A percentile compares a stretch with the other conserved stretches of the same genome.
Conservation (phyloP, 2,797 vertebrate genomes). For the Characodon lateralis region DNA sequence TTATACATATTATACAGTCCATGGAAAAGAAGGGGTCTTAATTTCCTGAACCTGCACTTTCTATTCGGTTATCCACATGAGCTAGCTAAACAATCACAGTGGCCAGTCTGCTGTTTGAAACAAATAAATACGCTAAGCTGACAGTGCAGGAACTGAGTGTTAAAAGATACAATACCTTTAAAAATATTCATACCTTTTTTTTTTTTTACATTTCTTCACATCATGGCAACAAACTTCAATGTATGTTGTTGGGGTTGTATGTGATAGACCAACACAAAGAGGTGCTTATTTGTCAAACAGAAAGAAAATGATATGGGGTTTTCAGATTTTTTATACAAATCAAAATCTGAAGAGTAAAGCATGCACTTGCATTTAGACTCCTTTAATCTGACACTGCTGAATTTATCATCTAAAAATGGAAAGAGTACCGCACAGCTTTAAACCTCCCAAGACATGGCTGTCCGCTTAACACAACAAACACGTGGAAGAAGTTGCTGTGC, state of each 20-base stretch:
- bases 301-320: not conserved
- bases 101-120: conserved; percentile 68
- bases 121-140: conserved; percentile 37
- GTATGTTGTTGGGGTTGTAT: not conserved
- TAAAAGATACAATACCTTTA: conserved; percentile 7
- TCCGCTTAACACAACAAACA: not conserved
- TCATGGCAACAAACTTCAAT: not conserved
- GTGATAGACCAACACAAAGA: not conserved
- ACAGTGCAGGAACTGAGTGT: conserved; percentile 11
- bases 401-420: not conserved
- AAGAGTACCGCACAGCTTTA: not conserved
- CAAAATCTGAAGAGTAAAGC: too few relatives aligned
- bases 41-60: conserved; percentile 40
- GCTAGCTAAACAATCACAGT: conserved; percentile 69
- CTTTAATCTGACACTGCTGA: not conserved
- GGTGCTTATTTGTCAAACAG: not conserved
- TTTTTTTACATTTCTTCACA: not conserved
- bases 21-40: conserved; percentile 38
- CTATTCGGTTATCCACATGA: conserved; percentile 40
- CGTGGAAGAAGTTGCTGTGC: not conserved
- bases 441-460: not conserved
- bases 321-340: not conserved
- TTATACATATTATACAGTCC: conserved; percentile 73
- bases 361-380: not conserved
- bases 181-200: not conserved